These are phyloP conservation scores for Trichonephila inaurata DNA, from an alignment of 1,140 invertebrate species.

Conservation along the genomic window DNA sequence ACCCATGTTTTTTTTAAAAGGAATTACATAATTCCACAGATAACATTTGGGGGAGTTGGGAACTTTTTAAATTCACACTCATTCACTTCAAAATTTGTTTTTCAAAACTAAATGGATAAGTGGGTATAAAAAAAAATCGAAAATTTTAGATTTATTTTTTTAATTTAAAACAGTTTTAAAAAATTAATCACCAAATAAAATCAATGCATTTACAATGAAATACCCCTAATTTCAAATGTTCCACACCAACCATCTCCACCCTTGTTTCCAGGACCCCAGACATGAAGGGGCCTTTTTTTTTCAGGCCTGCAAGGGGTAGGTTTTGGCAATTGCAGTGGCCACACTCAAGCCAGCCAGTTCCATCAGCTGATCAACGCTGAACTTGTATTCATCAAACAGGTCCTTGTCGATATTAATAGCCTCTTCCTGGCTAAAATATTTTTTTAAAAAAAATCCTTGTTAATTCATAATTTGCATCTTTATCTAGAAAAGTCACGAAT, in stretches of 20 bases:
- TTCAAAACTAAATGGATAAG: no score
- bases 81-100: no score
- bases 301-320: slow-evolving; percentile 83
- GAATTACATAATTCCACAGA: no score
- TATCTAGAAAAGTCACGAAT: no score
- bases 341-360: slow-evolving; percentile 98
- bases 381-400: slow-evolving; percentile 93
- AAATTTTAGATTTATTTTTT: no score
- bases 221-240: slow-evolving; percentile 91
- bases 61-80: no score
- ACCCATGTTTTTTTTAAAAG: no score
- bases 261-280: slow-evolving; percentile 99
- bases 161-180: not conserved
- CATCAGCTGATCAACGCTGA: slow-evolving; percentile 95
- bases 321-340: slow-evolving; percentile 90
- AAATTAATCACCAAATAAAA: not conserved
- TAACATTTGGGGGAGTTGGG: no score
- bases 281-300: slow-evolving; percentile 84
- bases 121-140: no score
- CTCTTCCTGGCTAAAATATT: slow-evolving; percentile 87
- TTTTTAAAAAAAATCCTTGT: not conserved
- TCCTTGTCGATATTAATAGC: slow-evolving; percentile 93
- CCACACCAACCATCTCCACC: slow-evolving; percentile 99
- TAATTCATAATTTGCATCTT: no score
- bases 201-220: not conserved